Percentiles rank a stretch among this genome's conserved stretches.
Evolutionary conservation across 2,797 vertebrate genomes (phyloP).

Genomic region (Dromococcyx pavoninus): DNA sequence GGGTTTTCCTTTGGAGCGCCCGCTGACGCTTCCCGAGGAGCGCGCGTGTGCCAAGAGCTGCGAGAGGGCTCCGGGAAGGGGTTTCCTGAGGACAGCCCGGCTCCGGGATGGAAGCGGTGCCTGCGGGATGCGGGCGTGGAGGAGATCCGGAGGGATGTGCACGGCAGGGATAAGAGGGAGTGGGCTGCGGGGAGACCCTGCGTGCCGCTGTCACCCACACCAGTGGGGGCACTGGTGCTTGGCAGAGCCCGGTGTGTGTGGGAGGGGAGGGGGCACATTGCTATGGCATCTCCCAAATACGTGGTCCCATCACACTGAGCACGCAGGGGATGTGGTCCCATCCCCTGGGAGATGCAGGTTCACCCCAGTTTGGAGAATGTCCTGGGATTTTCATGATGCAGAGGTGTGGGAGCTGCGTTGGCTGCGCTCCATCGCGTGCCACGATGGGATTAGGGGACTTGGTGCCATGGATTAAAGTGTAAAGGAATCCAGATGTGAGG

Average conservation of each 20-base stretch:
- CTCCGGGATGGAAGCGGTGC: not conserved
- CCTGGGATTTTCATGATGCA: fast-evolving
- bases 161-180: fast-evolving
- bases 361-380: fast-evolving
- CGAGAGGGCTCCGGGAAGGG: not conserved
- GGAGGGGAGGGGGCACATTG: too few species aligned
- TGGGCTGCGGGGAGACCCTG: not conserved
- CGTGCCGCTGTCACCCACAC: not conserved
- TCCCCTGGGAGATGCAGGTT: too few species aligned
- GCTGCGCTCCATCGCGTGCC: not conserved
- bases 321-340: too few species aligned
- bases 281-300: too few species aligned
- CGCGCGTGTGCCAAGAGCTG: not conserved
- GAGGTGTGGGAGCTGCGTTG: not conserved
- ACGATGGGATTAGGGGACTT: not conserved
- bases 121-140: not conserved
- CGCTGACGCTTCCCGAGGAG: not conserved
- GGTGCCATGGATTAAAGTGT: not conserved
- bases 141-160: fast-evolving
- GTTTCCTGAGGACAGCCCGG: not conserved
- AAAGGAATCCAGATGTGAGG: conserved; percentile 49
- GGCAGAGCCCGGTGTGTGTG: too few species aligned
- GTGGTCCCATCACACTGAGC: too few species aligned
- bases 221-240: too few species aligned
- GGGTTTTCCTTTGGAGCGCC: not conserved